Percentiles rank a stretch among this genome's conserved stretches.
Evolutionary conservation across 2,888 invertebrate genomes (phyloP).

Genomic region (Ophraella communa): DNA sequence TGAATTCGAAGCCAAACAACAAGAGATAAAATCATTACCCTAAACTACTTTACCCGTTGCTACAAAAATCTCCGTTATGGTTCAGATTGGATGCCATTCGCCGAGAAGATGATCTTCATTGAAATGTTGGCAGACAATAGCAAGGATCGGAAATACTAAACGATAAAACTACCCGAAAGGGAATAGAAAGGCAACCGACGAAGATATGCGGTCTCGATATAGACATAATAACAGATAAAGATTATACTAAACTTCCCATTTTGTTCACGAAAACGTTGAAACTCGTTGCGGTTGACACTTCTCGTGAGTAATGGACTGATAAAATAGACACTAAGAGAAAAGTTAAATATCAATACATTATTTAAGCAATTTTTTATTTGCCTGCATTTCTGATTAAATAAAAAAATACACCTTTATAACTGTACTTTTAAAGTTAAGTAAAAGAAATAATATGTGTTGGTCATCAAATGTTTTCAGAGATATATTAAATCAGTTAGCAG

Average conservation of each 20-base stretch:
- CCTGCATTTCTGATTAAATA: too few relatives aligned
- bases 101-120: constrained; percentile 35
- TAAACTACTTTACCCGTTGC: neutral
- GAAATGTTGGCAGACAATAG: constrained; percentile 50
- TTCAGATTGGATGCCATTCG: constrained; percentile 37
- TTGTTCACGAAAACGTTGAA: constrained; percentile 25
- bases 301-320: constrained; percentile 8
- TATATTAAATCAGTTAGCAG: too few relatives aligned
- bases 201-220: constrained; percentile 47
- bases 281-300: constrained; percentile 21
- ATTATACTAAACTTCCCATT: constrained; percentile 47
- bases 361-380: neutral
- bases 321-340: neutral
- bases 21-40: constrained; percentile 8
- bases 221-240: constrained; percentile 56
- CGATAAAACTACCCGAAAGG: constrained; percentile 58
- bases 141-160: constrained; percentile 56
- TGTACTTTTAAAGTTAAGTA: too few relatives aligned
- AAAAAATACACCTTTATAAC: too few relatives aligned
- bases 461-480: too few relatives aligned
- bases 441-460: too few relatives aligned
- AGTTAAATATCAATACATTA: neutral
- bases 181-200: constrained; percentile 52
- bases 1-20: constrained; percentile 11
- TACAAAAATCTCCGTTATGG: constrained; percentile 26